Conservation (phyloP, 2,888 invertebrate genomes). For the Hemithea aestivaria region DNA sequence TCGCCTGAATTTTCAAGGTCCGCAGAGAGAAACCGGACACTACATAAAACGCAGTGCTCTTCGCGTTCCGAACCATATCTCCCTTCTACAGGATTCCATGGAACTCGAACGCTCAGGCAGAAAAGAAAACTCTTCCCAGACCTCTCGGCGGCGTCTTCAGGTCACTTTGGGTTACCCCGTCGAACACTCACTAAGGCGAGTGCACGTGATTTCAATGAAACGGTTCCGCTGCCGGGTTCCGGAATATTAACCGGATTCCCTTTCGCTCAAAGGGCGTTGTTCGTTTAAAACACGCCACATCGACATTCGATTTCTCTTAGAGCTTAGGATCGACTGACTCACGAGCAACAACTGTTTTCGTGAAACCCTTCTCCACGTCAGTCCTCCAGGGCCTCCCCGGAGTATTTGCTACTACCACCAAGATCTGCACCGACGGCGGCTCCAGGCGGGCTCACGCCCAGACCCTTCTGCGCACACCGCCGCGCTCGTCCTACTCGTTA, state of each 20-base stretch:
- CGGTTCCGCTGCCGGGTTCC: slow-evolving; percentile 79
- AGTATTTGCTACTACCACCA: slow-evolving; percentile 86
- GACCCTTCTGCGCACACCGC: slow-evolving; percentile 79
- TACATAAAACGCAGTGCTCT: slow-evolving; percentile 43
- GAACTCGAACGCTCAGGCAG: slow-evolving; percentile 73
- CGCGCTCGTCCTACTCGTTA: slow-evolving; percentile 79
- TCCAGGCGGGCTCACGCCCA: slow-evolving; percentile 72
- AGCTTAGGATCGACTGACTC: slow-evolving; percentile 80
- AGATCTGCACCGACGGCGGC: slow-evolving; percentile 80
- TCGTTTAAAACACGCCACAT: slow-evolving; percentile 44
- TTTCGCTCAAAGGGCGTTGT: slow-evolving; percentile 68
- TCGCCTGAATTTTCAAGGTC: slow-evolving; percentile 56
- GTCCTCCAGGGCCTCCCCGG: slow-evolving; percentile 80
- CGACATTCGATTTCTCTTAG: slow-evolving; percentile 66
- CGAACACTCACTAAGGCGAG: slow-evolving; percentile 39
- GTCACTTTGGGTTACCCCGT: slow-evolving; percentile 67
- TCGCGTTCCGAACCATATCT: slow-evolving; percentile 70
- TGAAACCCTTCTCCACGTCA: slow-evolving; percentile 78
- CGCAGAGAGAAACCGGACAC: slow-evolving; percentile 51
- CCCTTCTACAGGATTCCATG: slow-evolving; percentile 71
- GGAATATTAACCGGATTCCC: slow-evolving; percentile 79
- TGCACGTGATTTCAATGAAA: slow-evolving; percentile 51
- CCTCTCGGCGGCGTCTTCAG: slow-evolving; percentile 78
- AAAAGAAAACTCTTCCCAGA: slow-evolving; percentile 68
- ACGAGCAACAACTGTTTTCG: slow-evolving; percentile 75